Percentiles rank a stretch among this genome's conserved stretches.
phyloP scores from a whole-genome alignment of 1,140 invertebrate genomes.

The Drosophila persimilis region DNA sequence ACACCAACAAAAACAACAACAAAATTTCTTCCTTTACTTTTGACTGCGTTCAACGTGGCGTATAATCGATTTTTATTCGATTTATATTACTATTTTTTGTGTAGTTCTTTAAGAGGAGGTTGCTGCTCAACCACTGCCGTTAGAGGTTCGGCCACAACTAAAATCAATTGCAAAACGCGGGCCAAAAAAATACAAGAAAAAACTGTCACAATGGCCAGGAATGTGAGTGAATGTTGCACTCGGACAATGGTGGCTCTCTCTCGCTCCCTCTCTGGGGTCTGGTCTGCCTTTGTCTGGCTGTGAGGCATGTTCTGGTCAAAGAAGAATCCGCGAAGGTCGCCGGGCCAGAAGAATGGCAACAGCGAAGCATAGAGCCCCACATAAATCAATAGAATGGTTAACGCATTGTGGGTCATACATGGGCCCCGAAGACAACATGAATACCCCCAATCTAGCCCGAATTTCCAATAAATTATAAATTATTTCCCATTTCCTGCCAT shows the following conservation, averaged over 20 bases:
- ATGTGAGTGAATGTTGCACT: slow-evolving; percentile 4
- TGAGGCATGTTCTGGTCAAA: too few relatives aligned
- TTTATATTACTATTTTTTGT: slow-evolving; percentile 26
- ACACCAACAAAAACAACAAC: neutral
- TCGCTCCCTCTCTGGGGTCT: too few relatives aligned
- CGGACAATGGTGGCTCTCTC: neutral
- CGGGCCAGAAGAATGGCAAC: slow-evolving; percentile 8
- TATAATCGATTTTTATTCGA: slow-evolving; percentile 74
- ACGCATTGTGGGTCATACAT: slow-evolving; percentile 16
- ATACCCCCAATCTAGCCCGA: too few relatives aligned
- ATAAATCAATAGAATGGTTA: slow-evolving; percentile 31
- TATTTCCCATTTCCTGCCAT: too few relatives aligned
- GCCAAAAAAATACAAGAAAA: slow-evolving; percentile 11
- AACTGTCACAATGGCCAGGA: slow-evolving; percentile 40
- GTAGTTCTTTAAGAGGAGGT: neutral
- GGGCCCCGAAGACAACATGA: too few relatives aligned
- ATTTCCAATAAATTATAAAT: too few relatives aligned
- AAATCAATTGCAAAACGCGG: slow-evolving; percentile 60
- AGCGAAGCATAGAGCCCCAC: slow-evolving; percentile 45
- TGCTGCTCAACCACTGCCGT: slow-evolving; percentile 30
- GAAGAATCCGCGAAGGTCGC: slow-evolving; percentile 20
- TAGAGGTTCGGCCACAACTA: slow-evolving; percentile 50
- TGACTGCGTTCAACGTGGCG: slow-evolving; percentile 65
- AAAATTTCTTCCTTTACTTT: slow-evolving; percentile 32
- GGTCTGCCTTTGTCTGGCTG: too few relatives aligned